Base-by-base conservation (phyloP, 2,113 vertebrate genomes). In the Arenaria interpres region DNA sequence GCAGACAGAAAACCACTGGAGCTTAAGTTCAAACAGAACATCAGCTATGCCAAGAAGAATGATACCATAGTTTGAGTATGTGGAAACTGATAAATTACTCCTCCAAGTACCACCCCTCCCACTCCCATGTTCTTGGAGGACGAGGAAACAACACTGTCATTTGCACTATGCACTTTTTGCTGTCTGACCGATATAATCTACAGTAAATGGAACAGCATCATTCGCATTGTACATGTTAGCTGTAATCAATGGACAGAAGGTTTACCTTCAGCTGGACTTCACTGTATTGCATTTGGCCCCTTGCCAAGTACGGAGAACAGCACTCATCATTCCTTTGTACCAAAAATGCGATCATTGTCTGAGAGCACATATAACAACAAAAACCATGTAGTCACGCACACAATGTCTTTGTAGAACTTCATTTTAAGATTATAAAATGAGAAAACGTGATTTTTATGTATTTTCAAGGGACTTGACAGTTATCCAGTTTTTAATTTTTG, bases 81-180 rank as follows among this genome's bases (percentile, higher is more conserved):
- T 43, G 72, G 84, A 77, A 95, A 85, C 43, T 24, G 64, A 60
- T 82, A 72, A 84, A 85, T 57, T 75, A 37, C 37, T 95, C 46
- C 51, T 94, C 53, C 59, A 83, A 22, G 24, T 73, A 62, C 22
- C 67, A 60, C 33, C 27, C 22, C 17, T 95, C 35, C 32, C 50
- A 48, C 28, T 82, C 39, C 72, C 30, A 3, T 75, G 28, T 59
- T 91, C 71, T 74, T 56, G 48, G 89, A 92, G 88, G 82, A 54
- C 17, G 75, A 73, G 77, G 71, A 89, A 95, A 71, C n/a, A 85
- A 32, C 62, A 76, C 81, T 93, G 81, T 94, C 75, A 80, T 72
- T 96, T 95, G 96, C 96, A 97, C 93, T 95, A 51, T 27, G 97
- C 95, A 96, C 96, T 97, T 96, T 94, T 90, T 96, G 63, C 93